Percentiles rank a stretch among this genome's conserved stretches.
phyloP scores from a whole-genome alignment of 2,888 invertebrate species.

The Sminthurides aquaticus region DNA sequence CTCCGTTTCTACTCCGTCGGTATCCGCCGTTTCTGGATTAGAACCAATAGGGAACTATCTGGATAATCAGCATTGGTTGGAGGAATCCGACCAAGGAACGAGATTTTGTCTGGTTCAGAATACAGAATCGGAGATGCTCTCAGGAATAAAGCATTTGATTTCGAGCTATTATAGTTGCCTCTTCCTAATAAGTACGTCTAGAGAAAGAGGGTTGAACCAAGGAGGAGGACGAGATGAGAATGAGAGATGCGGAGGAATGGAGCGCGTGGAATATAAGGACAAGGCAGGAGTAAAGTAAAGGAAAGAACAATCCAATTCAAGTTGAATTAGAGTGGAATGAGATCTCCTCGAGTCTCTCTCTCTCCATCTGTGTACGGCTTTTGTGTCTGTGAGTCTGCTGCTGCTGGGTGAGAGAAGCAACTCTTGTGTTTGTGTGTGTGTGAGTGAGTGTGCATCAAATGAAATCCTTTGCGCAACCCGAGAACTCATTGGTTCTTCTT shows the following conservation, averaged over 20 bases:
- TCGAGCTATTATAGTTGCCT: background rate
- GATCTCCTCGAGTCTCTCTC: constrained; percentile 22
- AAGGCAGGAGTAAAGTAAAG: too few relatives aligned
- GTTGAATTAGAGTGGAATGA: constrained; percentile 36
- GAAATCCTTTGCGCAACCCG: constrained; percentile 44
- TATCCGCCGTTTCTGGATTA: background rate
- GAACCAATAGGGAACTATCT: too few relatives aligned
- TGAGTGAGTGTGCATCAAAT: too few relatives aligned
- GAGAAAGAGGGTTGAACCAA: background rate
- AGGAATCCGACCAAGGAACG: too few relatives aligned
- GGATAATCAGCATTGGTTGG: too few relatives aligned
- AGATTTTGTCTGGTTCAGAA: too few relatives aligned
- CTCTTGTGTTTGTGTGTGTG: background rate
- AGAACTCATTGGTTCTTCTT: constrained; percentile 44
- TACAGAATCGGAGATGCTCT: too few relatives aligned
- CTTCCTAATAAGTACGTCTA: background rate
- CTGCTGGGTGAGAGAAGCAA: background rate
- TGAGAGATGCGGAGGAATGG: background rate
- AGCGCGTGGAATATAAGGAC: constrained; percentile 3
- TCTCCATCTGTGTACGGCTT: background rate
- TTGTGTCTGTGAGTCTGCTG: background rate
- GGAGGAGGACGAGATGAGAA: background rate
- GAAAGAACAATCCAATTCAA: constrained; percentile 38
- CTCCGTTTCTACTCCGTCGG: background rate
- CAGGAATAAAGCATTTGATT: background rate